Evolutionary conservation across 2,888 invertebrate genomes (phyloP), one percentile per base, ranked within the genome.

Genomic region (Cryptocephalus primarius): DNA sequence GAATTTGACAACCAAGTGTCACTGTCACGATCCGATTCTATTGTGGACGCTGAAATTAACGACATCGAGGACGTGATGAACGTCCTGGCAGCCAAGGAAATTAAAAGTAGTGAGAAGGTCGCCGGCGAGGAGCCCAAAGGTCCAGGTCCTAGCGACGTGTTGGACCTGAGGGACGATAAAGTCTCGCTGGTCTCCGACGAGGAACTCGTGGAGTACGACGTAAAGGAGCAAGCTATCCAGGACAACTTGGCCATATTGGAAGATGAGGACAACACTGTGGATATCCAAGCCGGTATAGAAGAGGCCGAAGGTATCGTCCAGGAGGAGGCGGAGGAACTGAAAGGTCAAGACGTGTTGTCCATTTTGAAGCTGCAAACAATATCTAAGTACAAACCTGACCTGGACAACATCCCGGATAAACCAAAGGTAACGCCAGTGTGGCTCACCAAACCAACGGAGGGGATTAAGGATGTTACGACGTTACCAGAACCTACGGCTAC

Each of bases 41-140:
- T 64, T 45, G 62, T 69, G 54, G 69, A 70, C 58, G 63, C 62
- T 48, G 69, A 70, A 67, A 63, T 69, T 51, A 60, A 60, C 48
- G 61, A 65, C 54, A 60, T 68, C 47, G 60, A 66, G 50, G 66
- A 69, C 55, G 64, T 69, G 45, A 67, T 70, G 64, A 60, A 64
- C 52, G 58, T 64, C 53, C 56, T 67, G 55, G 47, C 60, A 2
- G 22, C 40, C 11, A 40, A 13, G 10, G 22, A n/a, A 40, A 13
- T n/a, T 12, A 13, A 40, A 40, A 40, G 13, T n/a, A 10, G 8
- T 4, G 22, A 10, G 22, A 4, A n/a, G 10, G 4, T 6, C 10
- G 40, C 10, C 14, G 8, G 12, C 10, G 40, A 40, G 10, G 12
- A 40, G 6, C 11, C 14, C 10, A 12, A 13, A 10, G 22, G 14